These are phyloP conservation scores for Brachionus sp. DNA, from an alignment of 1,140 invertebrate species.

Conservation along the genomic window DNA sequence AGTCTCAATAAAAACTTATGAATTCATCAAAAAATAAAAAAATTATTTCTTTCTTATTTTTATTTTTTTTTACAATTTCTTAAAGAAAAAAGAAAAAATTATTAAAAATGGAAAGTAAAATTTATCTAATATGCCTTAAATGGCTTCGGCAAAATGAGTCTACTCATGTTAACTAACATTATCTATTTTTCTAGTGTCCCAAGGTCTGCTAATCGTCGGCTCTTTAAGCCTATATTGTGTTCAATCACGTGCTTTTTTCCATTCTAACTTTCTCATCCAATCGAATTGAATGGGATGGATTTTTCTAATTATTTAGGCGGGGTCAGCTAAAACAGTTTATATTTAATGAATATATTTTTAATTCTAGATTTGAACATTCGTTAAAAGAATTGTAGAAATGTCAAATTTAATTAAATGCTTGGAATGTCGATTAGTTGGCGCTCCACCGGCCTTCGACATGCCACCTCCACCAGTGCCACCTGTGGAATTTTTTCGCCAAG, in stretches of 20 bases:
- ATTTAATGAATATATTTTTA: background rate
- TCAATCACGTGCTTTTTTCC: background rate
- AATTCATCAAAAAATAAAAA: too few species aligned
- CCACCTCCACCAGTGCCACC: conserved; percentile 16
- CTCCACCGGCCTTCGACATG: conserved; percentile 16
- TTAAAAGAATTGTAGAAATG: conserved; percentile 1
- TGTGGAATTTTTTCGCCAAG: background rate
- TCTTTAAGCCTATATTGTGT: background rate
- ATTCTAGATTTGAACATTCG: background rate
- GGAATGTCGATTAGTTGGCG: conserved; percentile 34
- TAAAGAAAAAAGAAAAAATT: too few species aligned
- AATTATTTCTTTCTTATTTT: too few species aligned
- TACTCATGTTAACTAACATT: background rate
- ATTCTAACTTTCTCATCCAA: conserved; percentile 8
- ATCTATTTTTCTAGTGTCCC: background rate
- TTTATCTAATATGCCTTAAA: too few species aligned
- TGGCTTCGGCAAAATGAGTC: too few species aligned
- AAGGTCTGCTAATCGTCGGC: conserved; percentile 2
- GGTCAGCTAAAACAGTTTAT: background rate
- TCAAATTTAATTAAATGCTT: conserved; percentile 43
- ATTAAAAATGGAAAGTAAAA: too few species aligned
- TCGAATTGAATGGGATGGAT: background rate
- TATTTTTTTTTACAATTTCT: too few species aligned
- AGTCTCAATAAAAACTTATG: too few species aligned
- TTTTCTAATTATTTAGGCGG: background rate